Base-by-base conservation (phyloP, 2,888 invertebrate genomes). In the Notodonta dromedarius region DNA sequence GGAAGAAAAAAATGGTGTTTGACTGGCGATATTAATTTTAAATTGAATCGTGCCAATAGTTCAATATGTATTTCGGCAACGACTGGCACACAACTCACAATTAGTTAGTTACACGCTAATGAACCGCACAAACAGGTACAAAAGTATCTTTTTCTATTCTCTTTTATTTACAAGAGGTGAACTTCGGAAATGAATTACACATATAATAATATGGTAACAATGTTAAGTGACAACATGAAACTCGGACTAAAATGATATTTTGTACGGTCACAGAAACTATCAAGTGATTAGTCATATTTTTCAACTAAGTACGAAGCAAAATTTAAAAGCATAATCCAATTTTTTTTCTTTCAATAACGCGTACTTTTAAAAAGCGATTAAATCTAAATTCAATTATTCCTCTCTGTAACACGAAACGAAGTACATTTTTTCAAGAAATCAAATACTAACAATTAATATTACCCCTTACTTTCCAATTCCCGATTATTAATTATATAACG, bases 101-200 rank as follows among this genome's bases (percentile, higher is more conserved):
- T 71, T 67, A 73, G 76, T 77, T 77, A 75, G 77, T 79, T 77
- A 84, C 80, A 80, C 79, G 79, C 79, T 85, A 83, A 82, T 75
- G 77, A 86, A 86, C 82, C 84, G 80, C 81, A 82, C 80, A 76
- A 85, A 88, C 91, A 92, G 91, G 91, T 91, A 91, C 91, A 90
- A 89, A 89, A 89, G 91, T 91, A 89, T 89, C 78, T 81, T 35
- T 73, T 78, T 79, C 79, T 77, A 77, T 78, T 78, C 76, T 74
- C 78, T 81, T 84, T 84, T 90, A 89, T 88, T 84, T 89, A 90
- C 88, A 91, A 84, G 80, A 85, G 82, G 80, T 74, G 76, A 80
- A 82, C 69, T 71, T 75, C 74, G 71, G 77, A 71, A 73, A 77
- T 73, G 71, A 80, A 56, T 69, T 73, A 73, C 70, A 73, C 67